Conservation (phyloP, 2,888 invertebrate species). For the Calliopum simillimum region DNA sequence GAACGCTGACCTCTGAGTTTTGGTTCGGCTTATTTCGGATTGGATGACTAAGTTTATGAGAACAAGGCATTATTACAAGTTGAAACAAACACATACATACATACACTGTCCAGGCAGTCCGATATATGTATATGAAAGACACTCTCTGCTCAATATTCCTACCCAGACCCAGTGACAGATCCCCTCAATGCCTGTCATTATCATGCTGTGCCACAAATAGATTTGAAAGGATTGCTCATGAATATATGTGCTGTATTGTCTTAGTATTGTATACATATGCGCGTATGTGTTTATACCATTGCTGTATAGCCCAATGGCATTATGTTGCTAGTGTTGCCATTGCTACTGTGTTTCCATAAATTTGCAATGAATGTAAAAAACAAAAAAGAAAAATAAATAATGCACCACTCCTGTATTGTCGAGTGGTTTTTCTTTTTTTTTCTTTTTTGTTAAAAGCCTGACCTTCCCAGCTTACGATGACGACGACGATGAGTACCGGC, state of each 20-base stretch:
- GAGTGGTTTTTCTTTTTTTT: neutral
- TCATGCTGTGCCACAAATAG: constrained; percentile 24
- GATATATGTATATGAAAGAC: too few relatives aligned
- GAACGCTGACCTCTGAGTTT: neutral
- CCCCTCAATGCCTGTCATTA: constrained; percentile 21
- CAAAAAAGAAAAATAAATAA: neutral
- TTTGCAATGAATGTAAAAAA: neutral
- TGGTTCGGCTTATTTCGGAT: too few relatives aligned
- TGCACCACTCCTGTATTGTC: neutral
- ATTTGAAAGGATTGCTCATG: constrained; percentile 27
- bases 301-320: neutral
- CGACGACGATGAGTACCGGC: too few relatives aligned
- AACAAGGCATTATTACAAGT: too few relatives aligned
- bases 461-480: neutral
- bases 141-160: neutral
- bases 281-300: too few relatives aligned
- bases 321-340: constrained; percentile 9
- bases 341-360: neutral
- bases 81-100: too few relatives aligned
- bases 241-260: constrained; percentile 10
- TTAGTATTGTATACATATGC: constrained; percentile 11
- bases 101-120: too few relatives aligned
- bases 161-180: neutral
- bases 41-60: too few relatives aligned
- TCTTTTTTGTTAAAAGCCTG: neutral